Conservation (phyloP, 1,140 invertebrate genomes). For the Orius insidiosus region DNA sequence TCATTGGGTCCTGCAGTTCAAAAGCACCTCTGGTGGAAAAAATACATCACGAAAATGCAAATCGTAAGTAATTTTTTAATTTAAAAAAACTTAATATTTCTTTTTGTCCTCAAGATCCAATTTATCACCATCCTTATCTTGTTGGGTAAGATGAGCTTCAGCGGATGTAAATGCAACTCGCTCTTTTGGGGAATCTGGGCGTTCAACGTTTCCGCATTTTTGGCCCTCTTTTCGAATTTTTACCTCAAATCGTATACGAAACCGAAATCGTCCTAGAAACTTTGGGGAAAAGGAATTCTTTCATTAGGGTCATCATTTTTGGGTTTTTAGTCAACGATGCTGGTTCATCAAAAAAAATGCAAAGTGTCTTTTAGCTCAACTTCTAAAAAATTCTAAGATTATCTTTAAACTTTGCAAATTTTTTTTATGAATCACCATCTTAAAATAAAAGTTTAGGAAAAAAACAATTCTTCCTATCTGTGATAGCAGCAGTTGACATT, state of each 20-base stretch:
- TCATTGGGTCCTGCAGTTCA: slow-evolving; percentile 47
- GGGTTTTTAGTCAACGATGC: too few species aligned
- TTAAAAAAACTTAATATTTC: not conserved
- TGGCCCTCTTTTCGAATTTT: slow-evolving; percentile 1
- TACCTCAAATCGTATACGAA: slow-evolving; percentile 1
- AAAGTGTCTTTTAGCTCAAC: too few species aligned
- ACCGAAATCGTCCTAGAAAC: not conserved
- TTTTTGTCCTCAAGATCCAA: slow-evolving; percentile 1
- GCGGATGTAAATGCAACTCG: not conserved
- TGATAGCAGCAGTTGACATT: too few species aligned
- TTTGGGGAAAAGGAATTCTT: too few species aligned
- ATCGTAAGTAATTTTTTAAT: slow-evolving; percentile 35
- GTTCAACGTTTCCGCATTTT: slow-evolving; percentile 15
- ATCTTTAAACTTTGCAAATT: too few species aligned
- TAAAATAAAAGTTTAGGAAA: too few species aligned
- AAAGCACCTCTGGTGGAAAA: slow-evolving; percentile 66
- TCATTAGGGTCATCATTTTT: too few species aligned
- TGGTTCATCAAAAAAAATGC: too few species aligned
- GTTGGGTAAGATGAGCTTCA: not conserved
- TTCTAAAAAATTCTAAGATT: too few species aligned
- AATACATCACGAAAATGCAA: slow-evolving; percentile 57
- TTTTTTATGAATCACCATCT: too few species aligned
- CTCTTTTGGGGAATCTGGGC: not conserved
- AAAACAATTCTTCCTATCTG: too few species aligned
- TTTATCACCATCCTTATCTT: not conserved